A percentile compares a stretch with the other conserved stretches of the same genome.
Conservation (phyloP, 1,140 invertebrate species). For the Phocides pigmalion region DNA sequence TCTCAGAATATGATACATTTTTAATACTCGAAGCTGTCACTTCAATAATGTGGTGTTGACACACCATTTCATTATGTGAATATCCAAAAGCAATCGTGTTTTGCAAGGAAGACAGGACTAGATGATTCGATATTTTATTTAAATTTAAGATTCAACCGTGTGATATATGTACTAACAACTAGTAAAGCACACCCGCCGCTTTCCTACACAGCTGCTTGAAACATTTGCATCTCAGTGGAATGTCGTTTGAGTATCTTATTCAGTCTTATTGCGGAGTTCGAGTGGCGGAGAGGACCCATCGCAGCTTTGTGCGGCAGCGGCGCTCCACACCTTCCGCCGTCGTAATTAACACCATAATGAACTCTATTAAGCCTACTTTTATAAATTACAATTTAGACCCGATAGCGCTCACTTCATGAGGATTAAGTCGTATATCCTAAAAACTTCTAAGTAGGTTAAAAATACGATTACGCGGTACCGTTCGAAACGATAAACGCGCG, state of each 20-base stretch:
- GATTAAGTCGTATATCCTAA: slow-evolving; percentile 19
- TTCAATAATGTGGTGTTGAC: slow-evolving; percentile 9
- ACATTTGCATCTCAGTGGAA: slow-evolving; percentile 47
- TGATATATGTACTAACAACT: slow-evolving; percentile 25
- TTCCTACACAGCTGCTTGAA: slow-evolving; percentile 23
- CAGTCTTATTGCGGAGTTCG: slow-evolving; percentile 45
- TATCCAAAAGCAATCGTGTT: slow-evolving; percentile 35
- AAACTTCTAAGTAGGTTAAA: slow-evolving; percentile 27
- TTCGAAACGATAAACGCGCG: slow-evolving; percentile 19
- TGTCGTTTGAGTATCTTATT: slow-evolving; percentile 55
- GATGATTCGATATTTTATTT: slow-evolving; percentile 54
- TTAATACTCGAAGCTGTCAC: slow-evolving; percentile 18
- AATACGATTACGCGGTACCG: slow-evolving; percentile 9
- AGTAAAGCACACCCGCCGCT: slow-evolving; percentile 37
- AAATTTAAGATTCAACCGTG: slow-evolving; percentile 35
- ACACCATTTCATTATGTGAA: slow-evolving; percentile 18
- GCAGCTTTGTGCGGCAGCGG: slow-evolving; percentile 10
- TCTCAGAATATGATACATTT: slow-evolving; percentile 15
- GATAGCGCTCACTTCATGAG: slow-evolving; percentile 7
- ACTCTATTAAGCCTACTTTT: slow-evolving; percentile 26
- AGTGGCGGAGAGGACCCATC: slow-evolving; percentile 25
- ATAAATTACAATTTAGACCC: slow-evolving; percentile 33
- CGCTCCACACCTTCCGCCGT: slow-evolving; percentile 20
- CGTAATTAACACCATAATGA: slow-evolving; percentile 23
- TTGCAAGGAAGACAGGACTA: slow-evolving; percentile 73